These are phyloP conservation scores for Threskiornis aethiopicus DNA, from an alignment of 2,797 vertebrate genomes.

Conservation along the genomic window DNA sequence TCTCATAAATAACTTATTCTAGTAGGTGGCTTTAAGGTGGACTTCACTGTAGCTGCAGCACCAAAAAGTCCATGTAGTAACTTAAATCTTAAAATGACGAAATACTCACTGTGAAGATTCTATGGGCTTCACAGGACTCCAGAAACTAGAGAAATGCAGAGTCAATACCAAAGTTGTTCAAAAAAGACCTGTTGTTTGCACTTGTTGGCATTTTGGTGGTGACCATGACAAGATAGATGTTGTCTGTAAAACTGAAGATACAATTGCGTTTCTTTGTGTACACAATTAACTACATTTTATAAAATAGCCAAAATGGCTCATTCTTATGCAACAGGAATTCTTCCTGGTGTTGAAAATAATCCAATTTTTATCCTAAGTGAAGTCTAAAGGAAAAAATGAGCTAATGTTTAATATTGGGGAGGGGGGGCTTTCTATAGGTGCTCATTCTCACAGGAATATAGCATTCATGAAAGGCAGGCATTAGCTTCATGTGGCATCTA, in stretches of 20 bases:
- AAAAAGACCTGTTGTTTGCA: not conserved
- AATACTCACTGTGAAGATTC: not conserved
- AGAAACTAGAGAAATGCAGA: not conserved
- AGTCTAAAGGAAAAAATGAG: not conserved
- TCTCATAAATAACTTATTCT: not conserved
- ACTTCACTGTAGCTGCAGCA: not conserved
- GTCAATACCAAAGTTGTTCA: not conserved
- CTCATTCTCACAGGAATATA: not conserved
- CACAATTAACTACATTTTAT: not conserved
- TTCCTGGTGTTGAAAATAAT: not conserved
- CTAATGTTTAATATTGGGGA: not conserved
- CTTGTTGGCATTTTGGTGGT: not conserved
- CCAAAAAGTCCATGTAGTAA: not conserved
- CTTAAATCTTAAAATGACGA: not conserved
- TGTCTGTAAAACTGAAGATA: not conserved
- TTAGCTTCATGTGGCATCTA: not conserved
- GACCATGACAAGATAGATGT: not conserved
- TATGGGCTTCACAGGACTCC: fast-evolving
- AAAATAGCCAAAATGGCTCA: not conserved
- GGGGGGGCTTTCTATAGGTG: not conserved
- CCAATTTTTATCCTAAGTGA: not conserved
- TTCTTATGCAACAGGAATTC: not conserved
- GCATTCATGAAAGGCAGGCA: not conserved
- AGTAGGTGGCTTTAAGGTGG: not conserved
- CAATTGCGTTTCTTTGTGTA: not conserved